A percentile compares a stretch with the other conserved stretches of the same genome.
These are phyloP conservation scores for Polyommatus icarus DNA, from an alignment of 2,888 invertebrate genomes.

Conservation along the genomic window DNA sequence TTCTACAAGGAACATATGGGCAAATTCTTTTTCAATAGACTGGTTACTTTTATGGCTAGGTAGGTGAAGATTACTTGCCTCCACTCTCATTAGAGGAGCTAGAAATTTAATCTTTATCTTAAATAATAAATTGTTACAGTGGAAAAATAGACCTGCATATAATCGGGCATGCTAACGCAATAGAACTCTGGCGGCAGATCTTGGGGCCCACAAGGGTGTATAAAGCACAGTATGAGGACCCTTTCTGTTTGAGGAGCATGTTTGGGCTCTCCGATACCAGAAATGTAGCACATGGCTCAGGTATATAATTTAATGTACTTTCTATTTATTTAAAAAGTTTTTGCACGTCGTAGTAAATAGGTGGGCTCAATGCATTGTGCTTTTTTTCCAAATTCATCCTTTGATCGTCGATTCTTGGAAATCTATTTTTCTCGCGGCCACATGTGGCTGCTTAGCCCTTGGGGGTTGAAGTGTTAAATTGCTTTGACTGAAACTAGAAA, in stretches of 20 bases:
- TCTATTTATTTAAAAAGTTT: too few relatives aligned
- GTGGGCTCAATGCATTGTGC: too few relatives aligned
- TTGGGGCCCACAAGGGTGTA: conserved; percentile 96
- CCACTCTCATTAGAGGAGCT: not conserved
- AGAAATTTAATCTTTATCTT: not conserved
- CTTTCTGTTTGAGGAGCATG: conserved; percentile 88
- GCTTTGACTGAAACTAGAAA: not conserved
- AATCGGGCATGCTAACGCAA: conserved; percentile 87
- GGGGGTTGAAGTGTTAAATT: not conserved
- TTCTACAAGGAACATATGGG: conserved; percentile 92
- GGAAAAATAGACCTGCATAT: conserved; percentile 91
- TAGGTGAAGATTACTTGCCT: conserved; percentile 49
- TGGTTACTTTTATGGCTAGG: conserved; percentile 91
- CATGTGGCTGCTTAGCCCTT: too few relatives aligned
- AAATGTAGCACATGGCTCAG: conserved; percentile 97
- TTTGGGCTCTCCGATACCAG: conserved; percentile 96
- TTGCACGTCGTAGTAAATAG: too few relatives aligned
- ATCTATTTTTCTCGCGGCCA: too few relatives aligned
- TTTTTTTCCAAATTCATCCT: too few relatives aligned
- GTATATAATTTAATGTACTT: conserved; percentile 60
- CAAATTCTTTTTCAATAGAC: conserved; percentile 91
- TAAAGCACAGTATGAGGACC: conserved; percentile 88
- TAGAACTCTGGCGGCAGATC: conserved; percentile 88
- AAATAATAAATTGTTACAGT: conserved; percentile 67
- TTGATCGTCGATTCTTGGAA: too few relatives aligned